Evolutionary conservation across 2,113 vertebrate genomes (phyloP).

Genomic region (Argyrosomus japonicus): DNA sequence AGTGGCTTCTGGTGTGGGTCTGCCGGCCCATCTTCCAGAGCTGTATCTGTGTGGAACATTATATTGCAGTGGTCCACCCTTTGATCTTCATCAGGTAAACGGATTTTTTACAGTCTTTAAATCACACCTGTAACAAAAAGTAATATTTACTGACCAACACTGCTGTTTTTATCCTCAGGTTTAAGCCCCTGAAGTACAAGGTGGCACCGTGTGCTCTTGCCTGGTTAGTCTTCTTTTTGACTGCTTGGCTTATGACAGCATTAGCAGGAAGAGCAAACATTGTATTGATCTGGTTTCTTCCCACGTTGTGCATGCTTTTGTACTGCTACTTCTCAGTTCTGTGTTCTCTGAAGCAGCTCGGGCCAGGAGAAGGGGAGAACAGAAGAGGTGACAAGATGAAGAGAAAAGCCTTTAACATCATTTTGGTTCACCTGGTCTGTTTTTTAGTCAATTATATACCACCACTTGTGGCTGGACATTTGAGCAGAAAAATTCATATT

Average conservation of each 20-base stretch:
- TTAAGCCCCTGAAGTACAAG: not conserved
- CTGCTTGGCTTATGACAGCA: fast-evolving
- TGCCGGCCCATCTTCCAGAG: not conserved
- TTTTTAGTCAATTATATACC: not conserved
- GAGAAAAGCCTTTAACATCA: constrained; percentile 2
- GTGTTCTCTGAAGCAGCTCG: not conserved
- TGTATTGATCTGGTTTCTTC: not conserved
- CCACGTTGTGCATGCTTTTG: not conserved
- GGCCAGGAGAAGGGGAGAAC: not conserved
- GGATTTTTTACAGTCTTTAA: not conserved
- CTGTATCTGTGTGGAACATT: not conserved
- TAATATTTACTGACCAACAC: not conserved
- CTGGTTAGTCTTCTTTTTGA: not conserved
- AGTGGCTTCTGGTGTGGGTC: not conserved
- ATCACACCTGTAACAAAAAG: not conserved
- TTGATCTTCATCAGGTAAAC: constrained; percentile 12
- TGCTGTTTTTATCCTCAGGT: not conserved
- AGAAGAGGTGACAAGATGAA: not conserved
- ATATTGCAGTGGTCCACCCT: constrained; percentile 11
- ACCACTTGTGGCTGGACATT: fast-evolving
- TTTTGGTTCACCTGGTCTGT: not conserved
- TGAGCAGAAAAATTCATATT: not conserved
- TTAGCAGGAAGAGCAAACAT: fast-evolving
- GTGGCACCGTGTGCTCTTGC: not conserved
- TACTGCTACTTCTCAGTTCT: not conserved